Evolutionary conservation across 2,113 vertebrate genomes (phyloP), one percentile per base, ranked within the genome.

Genomic region (Plectropomus leopardus): DNA sequence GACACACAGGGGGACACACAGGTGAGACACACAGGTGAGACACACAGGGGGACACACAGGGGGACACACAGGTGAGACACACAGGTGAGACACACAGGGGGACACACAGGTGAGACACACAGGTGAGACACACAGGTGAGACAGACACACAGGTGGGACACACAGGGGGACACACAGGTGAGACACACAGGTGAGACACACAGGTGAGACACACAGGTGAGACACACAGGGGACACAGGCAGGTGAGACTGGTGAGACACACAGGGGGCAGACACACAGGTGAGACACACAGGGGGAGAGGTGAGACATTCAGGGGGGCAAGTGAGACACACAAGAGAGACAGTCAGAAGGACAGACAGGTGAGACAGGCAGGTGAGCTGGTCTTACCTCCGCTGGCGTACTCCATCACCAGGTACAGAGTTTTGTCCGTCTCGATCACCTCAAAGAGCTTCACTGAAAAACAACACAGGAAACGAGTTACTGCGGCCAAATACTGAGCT

Each of bases 371-470:
- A 28, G 51, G 19, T 23, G 34, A n/a, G 60, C 61, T 16, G 40
- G 23, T 44, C 55, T 77, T 50, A 84, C 86, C 85, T 81, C 82
- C 86, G 2, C 86, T 87, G 69, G 86, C 86, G 40, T 81, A 87
- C 70, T 87, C 86, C 86, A 87, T 87, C 59, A 87, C 86, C 64
- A 87, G 77, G 73, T 87, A 84, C 76, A 87, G 66, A 61, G 81
- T 80, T 28, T 83, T 80, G 44, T 87, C 85, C 21, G 85, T 80
- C 72, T 87, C 80, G 0, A 87, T 87, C n/a, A 87, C 85, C 72
- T 87, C 85, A 24, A 83, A 87, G 55, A 87, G 77, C 54, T 87
- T 87, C 36, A 87, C 86, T 88, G 86, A 42, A 82, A 80, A 34
- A 65, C 59, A 11, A n/a, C 14, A 82, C 30, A 5, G 34, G 9